Base-by-base conservation (phyloP, 2,888 invertebrate species). In the Diaprepes abbreviatus region DNA sequence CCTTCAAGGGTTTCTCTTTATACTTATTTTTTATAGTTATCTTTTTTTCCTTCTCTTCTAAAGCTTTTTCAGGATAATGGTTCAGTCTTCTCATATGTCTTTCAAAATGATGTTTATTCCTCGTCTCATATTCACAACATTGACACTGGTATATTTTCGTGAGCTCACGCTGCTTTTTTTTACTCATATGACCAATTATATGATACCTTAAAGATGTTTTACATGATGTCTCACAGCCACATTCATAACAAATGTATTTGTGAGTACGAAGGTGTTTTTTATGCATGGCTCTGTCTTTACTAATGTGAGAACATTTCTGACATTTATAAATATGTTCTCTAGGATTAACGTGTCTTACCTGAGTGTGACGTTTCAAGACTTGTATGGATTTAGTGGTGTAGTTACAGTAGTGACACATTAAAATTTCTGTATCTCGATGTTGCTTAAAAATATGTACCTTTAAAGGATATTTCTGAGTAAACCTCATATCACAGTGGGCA, bases 161-260 rank as follows among this genome's bases (percentile, higher is more conserved):
- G 6, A 36, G 19, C 19, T 4, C 1, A 6, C 12, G 12, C 2
- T 38, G 55, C 6, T 10, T 19, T 21, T 38, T 7, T 21, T 38
- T 24, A 12, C 12, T 10, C 55, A 57, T 57, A 24, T 57, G 55
- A n/a, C 38, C 38, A 12, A 36, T 16, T 1, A 57, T 57, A 12
- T 57, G 36, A 24, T 21, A 1, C 12, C 9, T 12, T 21, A 57
- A 10, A 6, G 21, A 1, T 38, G 0, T 1, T 57, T 57, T 57
- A 2, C 6, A 19, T 2, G 1, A 1, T 1, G 14, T 21, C 17
- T 57, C 14, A 1, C 2, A 19, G 12, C 14, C 38, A 17, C 55
- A 57, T 12, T 4, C 36, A 38, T 57, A n/a, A 57, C 55, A 57
- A 12, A 7, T 14, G 9, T 12, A 21, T 16, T 35, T 38, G 24